Evolutionary conservation across 2,113 vertebrate species (phyloP).

Genomic region (Halcyon senegalensis): DNA sequence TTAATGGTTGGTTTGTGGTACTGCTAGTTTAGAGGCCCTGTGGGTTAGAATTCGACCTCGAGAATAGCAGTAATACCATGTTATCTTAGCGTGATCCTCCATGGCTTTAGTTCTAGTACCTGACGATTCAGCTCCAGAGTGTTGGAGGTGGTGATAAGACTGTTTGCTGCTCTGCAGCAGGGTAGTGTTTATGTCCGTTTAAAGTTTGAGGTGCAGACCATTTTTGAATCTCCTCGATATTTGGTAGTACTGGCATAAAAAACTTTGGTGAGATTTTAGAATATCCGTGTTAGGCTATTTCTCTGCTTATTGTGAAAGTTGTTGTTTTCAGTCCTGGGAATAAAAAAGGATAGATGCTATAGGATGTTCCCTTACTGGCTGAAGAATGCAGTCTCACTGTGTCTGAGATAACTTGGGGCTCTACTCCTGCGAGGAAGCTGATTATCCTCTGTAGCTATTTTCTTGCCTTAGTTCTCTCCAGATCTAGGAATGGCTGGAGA

Average conservation of each 20-base stretch:
- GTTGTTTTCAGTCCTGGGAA: neutral
- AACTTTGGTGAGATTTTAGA: neutral
- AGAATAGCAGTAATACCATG: constrained; percentile 24
- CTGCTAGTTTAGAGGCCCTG: constrained; percentile 26
- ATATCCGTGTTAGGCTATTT: neutral
- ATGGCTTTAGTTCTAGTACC: neutral
- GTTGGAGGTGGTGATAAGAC: neutral
- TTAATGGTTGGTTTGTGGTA: constrained; percentile 49
- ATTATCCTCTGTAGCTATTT: neutral
- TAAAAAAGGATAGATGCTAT: neutral
- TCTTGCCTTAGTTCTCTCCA: neutral
- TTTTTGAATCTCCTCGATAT: neutral
- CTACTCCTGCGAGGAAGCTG: neutral
- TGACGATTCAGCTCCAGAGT: neutral
- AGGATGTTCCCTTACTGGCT: neutral
- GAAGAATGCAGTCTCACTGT: neutral
- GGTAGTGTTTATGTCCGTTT: neutral
- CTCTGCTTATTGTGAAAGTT: neutral
- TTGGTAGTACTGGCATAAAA: neutral
- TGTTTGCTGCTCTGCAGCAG: neutral
- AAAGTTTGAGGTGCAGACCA: neutral
- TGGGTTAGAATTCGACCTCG: constrained; percentile 2
- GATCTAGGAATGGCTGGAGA: neutral
- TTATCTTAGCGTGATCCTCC: neutral
- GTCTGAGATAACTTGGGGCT: neutral